A percentile compares a stretch with the other conserved stretches of the same genome.
Conservation (phyloP, 2,888 invertebrate species). For the Parochlus steinenii region DNA sequence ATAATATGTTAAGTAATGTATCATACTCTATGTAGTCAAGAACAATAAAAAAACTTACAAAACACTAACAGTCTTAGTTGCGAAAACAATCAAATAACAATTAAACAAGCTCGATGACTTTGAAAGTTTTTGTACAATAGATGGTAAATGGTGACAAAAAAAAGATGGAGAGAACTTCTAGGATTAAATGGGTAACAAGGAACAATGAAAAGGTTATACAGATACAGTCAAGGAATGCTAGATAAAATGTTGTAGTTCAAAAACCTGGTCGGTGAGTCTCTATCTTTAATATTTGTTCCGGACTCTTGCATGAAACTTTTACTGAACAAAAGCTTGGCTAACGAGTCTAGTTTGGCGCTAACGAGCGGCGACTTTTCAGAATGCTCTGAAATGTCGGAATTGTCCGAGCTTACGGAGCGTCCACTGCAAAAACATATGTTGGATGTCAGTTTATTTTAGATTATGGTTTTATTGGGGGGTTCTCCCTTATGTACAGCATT, state of each 20-base stretch:
- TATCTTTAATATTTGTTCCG: constrained; percentile 11
- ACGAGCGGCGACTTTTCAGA: constrained; percentile 48
- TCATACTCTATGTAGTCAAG: no score
- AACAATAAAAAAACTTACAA: no score
- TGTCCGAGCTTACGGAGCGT: constrained; percentile 44
- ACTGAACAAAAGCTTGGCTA: constrained; percentile 58
- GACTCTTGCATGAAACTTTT: constrained; percentile 32
- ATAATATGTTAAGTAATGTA: no score
- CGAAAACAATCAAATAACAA: no score
- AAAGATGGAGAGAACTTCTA: constrained; percentile 14
- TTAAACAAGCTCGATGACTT: no score
- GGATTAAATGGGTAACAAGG: not conserved
- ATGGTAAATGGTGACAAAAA: no score
- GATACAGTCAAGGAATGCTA: no score
- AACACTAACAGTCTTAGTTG: no score
- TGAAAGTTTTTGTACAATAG: no score
- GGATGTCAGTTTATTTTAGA: no score
- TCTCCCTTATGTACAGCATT: no score
- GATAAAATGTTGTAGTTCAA: constrained; percentile 12
- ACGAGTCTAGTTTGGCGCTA: constrained; percentile 54
- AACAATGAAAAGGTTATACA: constrained; percentile 13
- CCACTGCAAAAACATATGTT: constrained; percentile 24
- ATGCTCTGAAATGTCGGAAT: constrained; percentile 31
- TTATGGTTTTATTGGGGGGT: no score
- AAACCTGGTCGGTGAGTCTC: constrained; percentile 27